phyloP scores from a whole-genome alignment of 2,888 invertebrate genomes.

The Drosophila atripex region DNA sequence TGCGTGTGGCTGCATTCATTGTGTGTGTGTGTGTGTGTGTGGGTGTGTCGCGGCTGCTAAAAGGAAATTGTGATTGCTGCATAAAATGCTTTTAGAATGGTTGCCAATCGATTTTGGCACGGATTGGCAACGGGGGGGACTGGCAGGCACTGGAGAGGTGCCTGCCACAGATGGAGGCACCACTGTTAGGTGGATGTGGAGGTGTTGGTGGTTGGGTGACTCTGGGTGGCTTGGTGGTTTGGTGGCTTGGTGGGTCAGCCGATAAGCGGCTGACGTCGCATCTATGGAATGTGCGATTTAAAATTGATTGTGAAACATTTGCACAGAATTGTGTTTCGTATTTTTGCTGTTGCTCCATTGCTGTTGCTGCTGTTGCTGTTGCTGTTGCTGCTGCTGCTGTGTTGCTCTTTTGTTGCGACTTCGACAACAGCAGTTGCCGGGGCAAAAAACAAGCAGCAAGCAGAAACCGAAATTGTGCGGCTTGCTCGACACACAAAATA shows the following conservation, averaged over 20 bases:
- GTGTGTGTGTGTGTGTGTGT: not conserved
- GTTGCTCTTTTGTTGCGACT: constrained; percentile 46
- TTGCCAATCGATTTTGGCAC: constrained; percentile 77
- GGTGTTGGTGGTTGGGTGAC: not conserved
- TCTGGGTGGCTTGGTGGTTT: constrained; percentile 4
- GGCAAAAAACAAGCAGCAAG: not conserved
- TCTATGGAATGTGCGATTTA: constrained; percentile 61
- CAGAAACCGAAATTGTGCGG: constrained; percentile 63
- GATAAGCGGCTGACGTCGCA: constrained; percentile 51
- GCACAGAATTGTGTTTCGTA: constrained; percentile 60
- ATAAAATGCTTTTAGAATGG: constrained; percentile 79
- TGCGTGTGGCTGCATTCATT: not conserved
- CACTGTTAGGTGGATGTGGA: not conserved
- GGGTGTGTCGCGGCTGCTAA: constrained; percentile 57
- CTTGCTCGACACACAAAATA: constrained; percentile 44
- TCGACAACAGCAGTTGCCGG: constrained; percentile 9
- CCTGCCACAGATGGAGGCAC: not conserved
- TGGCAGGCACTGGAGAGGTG: constrained; percentile 7
- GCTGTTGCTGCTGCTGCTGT: no score
- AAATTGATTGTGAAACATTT: constrained; percentile 77
- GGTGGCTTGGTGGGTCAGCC: constrained; percentile 10
- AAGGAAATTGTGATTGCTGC: constrained; percentile 77
- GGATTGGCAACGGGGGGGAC: constrained; percentile 64
- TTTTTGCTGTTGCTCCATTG: constrained; percentile 37
- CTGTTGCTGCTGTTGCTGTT: not conserved